Percentiles rank a stretch among this genome's conserved stretches.
phyloP scores from a whole-genome alignment of 1,140 invertebrate genomes.

The Melitaea cinxia region DNA sequence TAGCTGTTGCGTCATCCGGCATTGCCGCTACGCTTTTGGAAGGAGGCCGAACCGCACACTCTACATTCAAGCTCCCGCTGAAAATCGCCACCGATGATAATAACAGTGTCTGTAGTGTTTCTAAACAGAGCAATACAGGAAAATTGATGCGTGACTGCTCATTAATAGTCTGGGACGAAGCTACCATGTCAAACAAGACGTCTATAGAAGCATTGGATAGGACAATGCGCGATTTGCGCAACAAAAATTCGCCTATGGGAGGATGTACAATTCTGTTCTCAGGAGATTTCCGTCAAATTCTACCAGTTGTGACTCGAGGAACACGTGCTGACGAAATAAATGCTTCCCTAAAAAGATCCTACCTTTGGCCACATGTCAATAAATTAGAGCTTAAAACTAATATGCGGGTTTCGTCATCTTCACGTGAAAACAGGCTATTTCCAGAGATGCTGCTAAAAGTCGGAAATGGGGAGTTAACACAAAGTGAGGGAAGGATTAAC shows the following conservation, averaged over 20 bases:
- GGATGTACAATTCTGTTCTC: too few species aligned
- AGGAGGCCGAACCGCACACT: slow-evolving; percentile 81
- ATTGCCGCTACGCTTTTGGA: slow-evolving; percentile 79
- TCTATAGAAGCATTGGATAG: slow-evolving; percentile 52
- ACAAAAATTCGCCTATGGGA: too few species aligned
- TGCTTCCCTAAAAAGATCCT: slow-evolving; percentile 49
- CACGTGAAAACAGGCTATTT: slow-evolving; percentile 39
- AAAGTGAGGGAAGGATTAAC: slow-evolving; percentile 41
- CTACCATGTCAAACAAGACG: too few species aligned
- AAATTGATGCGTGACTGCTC: slow-evolving; percentile 45
- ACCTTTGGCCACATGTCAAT: slow-evolving; percentile 48
- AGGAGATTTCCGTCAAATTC: too few species aligned
- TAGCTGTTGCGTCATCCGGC: too few species aligned
- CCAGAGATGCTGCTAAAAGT: slow-evolving; percentile 44
- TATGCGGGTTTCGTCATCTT: slow-evolving; percentile 45
- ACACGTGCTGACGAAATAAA: slow-evolving; percentile 56
- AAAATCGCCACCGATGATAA: too few species aligned
- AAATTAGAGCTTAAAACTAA: slow-evolving; percentile 53
- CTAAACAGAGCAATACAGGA: too few species aligned
- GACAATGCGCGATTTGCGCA: slow-evolving; percentile 49
- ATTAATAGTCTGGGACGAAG: slow-evolving; percentile 54
- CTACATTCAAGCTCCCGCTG: slow-evolving; percentile 81
- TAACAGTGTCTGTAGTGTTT: too few species aligned
- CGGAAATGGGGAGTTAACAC: slow-evolving; percentile 47
- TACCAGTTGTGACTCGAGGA: slow-evolving; percentile 47